phyloP scores from a whole-genome alignment of 1,140 invertebrate genomes.

The Schlechtendalia chinensis region DNA sequence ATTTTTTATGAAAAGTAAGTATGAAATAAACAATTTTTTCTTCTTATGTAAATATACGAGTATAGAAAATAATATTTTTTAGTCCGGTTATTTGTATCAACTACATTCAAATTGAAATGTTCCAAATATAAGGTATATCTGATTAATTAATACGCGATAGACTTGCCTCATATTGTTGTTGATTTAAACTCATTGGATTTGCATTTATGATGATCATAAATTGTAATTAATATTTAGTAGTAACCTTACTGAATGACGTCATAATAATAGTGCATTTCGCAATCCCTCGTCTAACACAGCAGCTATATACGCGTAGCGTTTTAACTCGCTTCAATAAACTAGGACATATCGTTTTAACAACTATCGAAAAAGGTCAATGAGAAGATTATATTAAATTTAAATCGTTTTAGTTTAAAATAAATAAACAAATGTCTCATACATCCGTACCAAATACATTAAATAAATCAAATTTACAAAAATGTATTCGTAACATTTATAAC shows the following conservation, averaged over 20 bases:
- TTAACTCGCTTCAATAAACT: background rate
- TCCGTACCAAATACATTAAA: too few species aligned
- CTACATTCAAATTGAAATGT: background rate
- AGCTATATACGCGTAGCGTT: background rate
- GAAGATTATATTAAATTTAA: too few species aligned
- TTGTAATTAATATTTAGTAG: constrained; percentile 30
- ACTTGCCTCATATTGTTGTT: background rate
- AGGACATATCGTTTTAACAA: background rate
- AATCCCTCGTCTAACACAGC: background rate
- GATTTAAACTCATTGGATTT: background rate
- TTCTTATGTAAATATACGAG: too few species aligned
- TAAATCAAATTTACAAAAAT: too few species aligned
- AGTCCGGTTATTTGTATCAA: background rate
- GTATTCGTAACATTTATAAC: too few species aligned
- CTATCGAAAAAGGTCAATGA: too few species aligned
- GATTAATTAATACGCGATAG: background rate
- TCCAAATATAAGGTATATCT: background rate
- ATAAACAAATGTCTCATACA: too few species aligned
- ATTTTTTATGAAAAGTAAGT: too few species aligned
- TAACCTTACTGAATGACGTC: background rate
- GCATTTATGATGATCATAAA: constrained; percentile 27
- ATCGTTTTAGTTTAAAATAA: too few species aligned
- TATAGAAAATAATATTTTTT: too few species aligned
- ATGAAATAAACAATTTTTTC: too few species aligned
- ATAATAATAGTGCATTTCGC: background rate